Base-by-base conservation (phyloP, 2,797 vertebrate genomes). In the Novumbra hubbsi region DNA sequence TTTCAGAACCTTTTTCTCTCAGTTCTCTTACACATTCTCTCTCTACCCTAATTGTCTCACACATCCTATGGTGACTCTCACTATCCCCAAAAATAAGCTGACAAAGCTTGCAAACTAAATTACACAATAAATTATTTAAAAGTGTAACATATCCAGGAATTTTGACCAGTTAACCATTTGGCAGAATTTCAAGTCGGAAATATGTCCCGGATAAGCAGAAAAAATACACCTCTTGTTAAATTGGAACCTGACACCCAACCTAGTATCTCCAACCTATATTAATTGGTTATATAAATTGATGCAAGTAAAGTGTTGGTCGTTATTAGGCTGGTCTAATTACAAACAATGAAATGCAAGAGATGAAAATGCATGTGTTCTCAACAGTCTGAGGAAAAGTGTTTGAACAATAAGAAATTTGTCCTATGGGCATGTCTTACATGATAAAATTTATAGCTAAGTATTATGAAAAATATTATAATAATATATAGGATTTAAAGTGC, bases 281-380 rank as follows among this genome's bases (percentile, higher is more conserved):
- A 7, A 41, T 45, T 45, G 11, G 9, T 45, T 45, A 14, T 45
- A 45, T 12, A 45, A 45, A 45, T 12, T 45, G n/a, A 24, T 77
- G 77, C 9, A 24, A 74, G 34, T 60, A 27, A 67, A 74, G 19
- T 28, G 55, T 5, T 65, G 62, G 48, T 17, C 49, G 65, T 34
- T 66, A 62, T 69, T 41, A 69, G 38, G 19, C 63, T 68, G 16
- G 52, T 63, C 55, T 73, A 38, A 24, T n/a, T 62, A 68, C 14
- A 69, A 64, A 49, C 75, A 69, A 55, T 34, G 21, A 9, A 45
- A 45, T 45, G 41, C 12, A 12, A 5, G 41, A 71, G 15, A 68
- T 68, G 41, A 67, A 64, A 4, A 57, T 6, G 24, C 2, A 3
- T 24, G 14, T 48, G 11, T 64, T 30, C 28, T 28, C 5, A 64